Base-by-base conservation (phyloP, 2,888 invertebrate genomes). In the Hyppa rectilinea region DNA sequence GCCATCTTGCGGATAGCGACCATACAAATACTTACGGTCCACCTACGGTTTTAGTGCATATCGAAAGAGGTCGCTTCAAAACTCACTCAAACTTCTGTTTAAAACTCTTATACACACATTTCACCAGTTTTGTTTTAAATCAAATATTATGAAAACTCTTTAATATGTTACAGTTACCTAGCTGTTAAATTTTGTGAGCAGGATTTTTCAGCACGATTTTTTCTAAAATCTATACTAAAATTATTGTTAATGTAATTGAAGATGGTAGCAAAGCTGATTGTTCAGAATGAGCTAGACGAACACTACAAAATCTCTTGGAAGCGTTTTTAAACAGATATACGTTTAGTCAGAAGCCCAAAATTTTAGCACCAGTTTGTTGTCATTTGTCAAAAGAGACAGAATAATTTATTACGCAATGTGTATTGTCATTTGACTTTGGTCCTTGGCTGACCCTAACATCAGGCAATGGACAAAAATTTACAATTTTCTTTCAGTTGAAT, bases 1-100 rank as follows among this genome's bases (percentile, higher is more conserved):
- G 72, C 53, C 73, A 75, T 72, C 75, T 75, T 23, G 20, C 29
- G 23, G 12, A 9, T 2, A 63, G 2, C 2, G 10, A 12, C 2
- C 14, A 23, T 3, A 55, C 26, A 10, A 67, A 53, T 45, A 59
- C n/a, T 14, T 6, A 20, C 1, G 9, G 38, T 45, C 17, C 50
- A 31, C 7, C 7, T 26, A n/a, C 0, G 5, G 4, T 26, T 52
- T 7, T 40, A 3, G 7, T 23, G 14, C 36, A 36, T 34, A 1
- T 23, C 7, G 5, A 26, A 0, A 63, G 71, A 74, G 47, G 74
- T 63, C 53, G 40, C 64, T 55, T 47, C 14, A 40, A 0, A 50
- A 34, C 7, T 20, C 10, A 56, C 0, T 1, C n/a, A 9, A 12
- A 58, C 0, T 26, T 56, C 26, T 26, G 26, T 36, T 23, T 17